A percentile compares a stretch with the other conserved stretches of the same genome.
Evolutionary conservation across 2,113 vertebrate genomes (phyloP).

Genomic region (Onychostoma macrolepis): DNA sequence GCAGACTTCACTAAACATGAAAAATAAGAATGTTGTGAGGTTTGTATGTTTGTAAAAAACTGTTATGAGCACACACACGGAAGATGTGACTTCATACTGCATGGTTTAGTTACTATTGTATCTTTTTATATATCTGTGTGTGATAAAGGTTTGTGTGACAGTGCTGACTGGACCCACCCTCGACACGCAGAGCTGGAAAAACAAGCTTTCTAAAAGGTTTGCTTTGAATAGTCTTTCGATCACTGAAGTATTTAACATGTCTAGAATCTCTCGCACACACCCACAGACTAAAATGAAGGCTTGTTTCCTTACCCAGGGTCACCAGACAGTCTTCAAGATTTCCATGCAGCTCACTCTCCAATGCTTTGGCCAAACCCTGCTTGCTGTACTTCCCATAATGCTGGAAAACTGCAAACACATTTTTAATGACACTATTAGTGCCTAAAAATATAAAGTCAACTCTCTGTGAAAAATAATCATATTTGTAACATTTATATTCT

Average conservation of each 20-base stretch:
- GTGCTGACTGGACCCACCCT: slow-evolving; percentile 40
- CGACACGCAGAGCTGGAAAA: background rate
- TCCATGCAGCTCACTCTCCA: slow-evolving; percentile 85
- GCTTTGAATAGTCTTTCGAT: background rate
- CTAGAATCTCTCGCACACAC: background rate
- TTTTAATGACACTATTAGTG: background rate
- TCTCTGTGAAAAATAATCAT: background rate
- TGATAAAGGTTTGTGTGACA: background rate
- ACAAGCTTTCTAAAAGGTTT: background rate
- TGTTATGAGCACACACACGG: background rate
- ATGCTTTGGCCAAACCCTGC: slow-evolving; percentile 81
- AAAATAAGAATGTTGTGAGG: slow-evolving; percentile 2
- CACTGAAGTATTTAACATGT: slow-evolving; percentile 3
- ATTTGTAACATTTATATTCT: background rate
- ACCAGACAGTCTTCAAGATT: slow-evolving; percentile 88
- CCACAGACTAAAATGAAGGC: background rate
- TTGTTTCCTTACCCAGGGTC: slow-evolving; percentile 79
- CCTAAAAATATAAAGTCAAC: background rate
- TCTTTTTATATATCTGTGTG: slow-evolving; percentile 1
- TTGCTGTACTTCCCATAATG: slow-evolving; percentile 81
- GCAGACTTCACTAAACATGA: slow-evolving; percentile 84
- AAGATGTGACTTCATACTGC: background rate
- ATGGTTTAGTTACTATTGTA: background rate
- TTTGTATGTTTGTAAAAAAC: background rate
- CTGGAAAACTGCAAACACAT: slow-evolving; percentile 76